phyloP scores from a whole-genome alignment of 2,888 invertebrate genomes.

The Lordiphosa fenestrarum region DNA sequence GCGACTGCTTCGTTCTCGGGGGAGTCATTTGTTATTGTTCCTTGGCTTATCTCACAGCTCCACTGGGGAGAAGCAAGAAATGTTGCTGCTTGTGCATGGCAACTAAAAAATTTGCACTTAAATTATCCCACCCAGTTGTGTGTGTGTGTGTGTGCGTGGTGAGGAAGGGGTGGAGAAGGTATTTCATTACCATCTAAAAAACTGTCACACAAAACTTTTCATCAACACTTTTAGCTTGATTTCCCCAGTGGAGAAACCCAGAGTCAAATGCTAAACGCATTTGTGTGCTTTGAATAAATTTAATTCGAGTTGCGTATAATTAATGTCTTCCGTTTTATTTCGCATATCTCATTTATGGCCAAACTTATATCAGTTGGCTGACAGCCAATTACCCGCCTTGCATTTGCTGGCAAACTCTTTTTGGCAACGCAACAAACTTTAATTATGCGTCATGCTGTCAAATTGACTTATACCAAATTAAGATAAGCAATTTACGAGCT shows the following conservation, averaged over 20 bases:
- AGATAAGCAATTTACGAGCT: too few relatives aligned
- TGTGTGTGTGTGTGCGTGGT: background rate
- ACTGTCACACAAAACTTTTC: conserved; percentile 21
- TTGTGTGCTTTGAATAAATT: background rate
- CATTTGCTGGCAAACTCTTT: conserved; percentile 42
- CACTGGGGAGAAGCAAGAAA: conserved; percentile 17
- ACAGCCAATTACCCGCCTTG: conserved; percentile 38
- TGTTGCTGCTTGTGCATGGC: conserved; percentile 14
- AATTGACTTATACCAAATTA: conserved; percentile 2
- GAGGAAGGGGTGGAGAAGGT: conserved; percentile 9
- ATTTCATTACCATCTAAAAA: conserved; percentile 40
- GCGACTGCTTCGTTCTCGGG: conserved; percentile 36
- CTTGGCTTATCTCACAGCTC: conserved; percentile 57
- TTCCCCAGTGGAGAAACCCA: conserved; percentile 50
- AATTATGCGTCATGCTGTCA: conserved; percentile 62
- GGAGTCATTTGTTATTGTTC: conserved; percentile 68
- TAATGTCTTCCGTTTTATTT: conserved; percentile 41
- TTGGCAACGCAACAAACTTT: conserved; percentile 49
- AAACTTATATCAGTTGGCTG: conserved; percentile 45
- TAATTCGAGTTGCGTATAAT: conserved; percentile 15
- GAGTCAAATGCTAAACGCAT: conserved; percentile 14
- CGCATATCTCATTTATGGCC: conserved; percentile 26
- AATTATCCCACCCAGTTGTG: conserved; percentile 35
- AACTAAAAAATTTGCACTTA: conserved; percentile 36
- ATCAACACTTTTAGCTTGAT: conserved; percentile 56